Evolutionary conservation across 2,797 vertebrate genomes (phyloP), one percentile per base, ranked within the genome.

Genomic region (Echeneis naucrates): DNA sequence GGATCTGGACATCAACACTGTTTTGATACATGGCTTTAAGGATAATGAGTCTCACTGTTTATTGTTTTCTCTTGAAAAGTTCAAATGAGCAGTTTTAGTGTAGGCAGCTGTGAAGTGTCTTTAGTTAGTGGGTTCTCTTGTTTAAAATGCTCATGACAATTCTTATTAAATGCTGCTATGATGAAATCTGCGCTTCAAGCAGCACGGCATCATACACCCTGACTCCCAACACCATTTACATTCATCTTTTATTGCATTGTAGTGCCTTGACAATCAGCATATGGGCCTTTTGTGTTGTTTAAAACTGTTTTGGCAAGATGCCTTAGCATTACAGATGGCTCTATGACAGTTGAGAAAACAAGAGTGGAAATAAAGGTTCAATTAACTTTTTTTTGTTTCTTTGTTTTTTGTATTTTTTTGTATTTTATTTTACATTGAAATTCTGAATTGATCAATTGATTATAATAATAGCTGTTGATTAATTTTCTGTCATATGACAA

Each of bases 1-100:
- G 69, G 55, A 56, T 35, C 58, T 14, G 60, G 40, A 81, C 76
- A 78, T 85, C 68, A 80, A 53, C 82, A 75, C 26, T 42, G 27
- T 14, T 72, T 77, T 85, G 58, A 81, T 83, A 45, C 50, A 59
- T 33, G 51, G 47, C 67, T 72, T 64, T 16, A 50, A 30, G 27
- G 45, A 17, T 55, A 68, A 64, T 32, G 50, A 72, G 48, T 59
- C 69, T 51, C 74, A 58, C 35, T 45, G 57, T 52, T 67, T 23
- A 32, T 66, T 59, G 68, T 78, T 68, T 79, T 78, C 14, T 68
- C 44, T 68, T 63, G 23, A 32, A 44, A 47, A 50, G 37, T 70
- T 78, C 14, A 71, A 84, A 80, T 32, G 48, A 81, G 62, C 33
- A 53, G 58, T 72, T 64, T 78, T 55, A 44, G 21, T 71, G 23